A percentile compares a stretch with the other conserved stretches of the same genome.
These are phyloP conservation scores for Agelaius tricolor DNA, from an alignment of 2,113 vertebrate species.

Conservation along the genomic window DNA sequence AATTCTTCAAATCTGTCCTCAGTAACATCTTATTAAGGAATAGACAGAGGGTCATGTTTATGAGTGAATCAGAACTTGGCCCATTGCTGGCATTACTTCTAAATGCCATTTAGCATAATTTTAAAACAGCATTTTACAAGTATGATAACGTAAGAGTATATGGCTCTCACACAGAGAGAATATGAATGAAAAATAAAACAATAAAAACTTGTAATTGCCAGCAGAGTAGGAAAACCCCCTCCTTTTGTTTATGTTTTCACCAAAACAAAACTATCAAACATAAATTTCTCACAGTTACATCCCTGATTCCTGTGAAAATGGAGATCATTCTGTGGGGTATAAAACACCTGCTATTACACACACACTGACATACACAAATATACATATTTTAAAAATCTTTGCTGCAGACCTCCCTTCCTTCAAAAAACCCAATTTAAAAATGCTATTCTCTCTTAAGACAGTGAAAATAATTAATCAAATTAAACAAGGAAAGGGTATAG, in stretches of 20 bases:
- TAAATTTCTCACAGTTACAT: neutral
- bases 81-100: neutral
- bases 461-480: neutral
- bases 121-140: neutral
- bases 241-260: neutral
- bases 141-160: neutral
- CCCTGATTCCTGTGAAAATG: neutral
- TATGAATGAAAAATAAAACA: neutral
- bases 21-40: neutral
- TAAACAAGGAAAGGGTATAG: neutral
- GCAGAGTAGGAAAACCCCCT: neutral
- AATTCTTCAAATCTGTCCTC: neutral
- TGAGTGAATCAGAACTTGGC: neutral
- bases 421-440: neutral
- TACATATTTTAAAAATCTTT: neutral
- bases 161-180: neutral
- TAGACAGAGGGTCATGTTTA: neutral
- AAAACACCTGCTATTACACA: neutral
- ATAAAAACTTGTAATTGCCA: neutral
- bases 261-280: neutral
- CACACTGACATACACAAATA: neutral
- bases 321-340: neutral
- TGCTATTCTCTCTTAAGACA: neutral
- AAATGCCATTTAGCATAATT: neutral
- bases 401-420: neutral